These are phyloP conservation scores for Brachystomella parvula DNA, from an alignment of 1,140 invertebrate genomes.

Conservation along the genomic window DNA sequence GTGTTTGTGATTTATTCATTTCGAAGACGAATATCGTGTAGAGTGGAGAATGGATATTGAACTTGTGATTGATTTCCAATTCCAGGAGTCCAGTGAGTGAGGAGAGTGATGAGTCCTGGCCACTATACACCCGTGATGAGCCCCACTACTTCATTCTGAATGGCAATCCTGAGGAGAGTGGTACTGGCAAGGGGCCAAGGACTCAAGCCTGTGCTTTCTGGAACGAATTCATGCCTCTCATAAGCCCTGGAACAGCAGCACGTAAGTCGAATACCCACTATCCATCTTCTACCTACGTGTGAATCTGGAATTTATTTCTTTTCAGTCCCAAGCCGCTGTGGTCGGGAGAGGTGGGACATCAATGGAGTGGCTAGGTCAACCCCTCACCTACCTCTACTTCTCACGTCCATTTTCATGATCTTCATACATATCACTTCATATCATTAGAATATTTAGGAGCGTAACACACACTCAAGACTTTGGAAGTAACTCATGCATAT, in stretches of 20 bases:
- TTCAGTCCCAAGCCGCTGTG: slow-evolving; percentile 18
- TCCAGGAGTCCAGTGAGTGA: slow-evolving; percentile 63
- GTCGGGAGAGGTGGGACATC: slow-evolving; percentile 5
- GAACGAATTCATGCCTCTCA: slow-evolving; percentile 84
- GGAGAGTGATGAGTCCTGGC: slow-evolving; percentile 71
- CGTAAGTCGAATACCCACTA: slow-evolving; percentile 21
- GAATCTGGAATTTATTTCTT: slow-evolving; percentile 13
- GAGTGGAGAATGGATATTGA: not conserved
- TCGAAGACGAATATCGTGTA: not conserved
- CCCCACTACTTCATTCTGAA: slow-evolving; percentile 84
- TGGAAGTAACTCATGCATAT: too few relatives aligned
- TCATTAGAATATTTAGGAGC: too few relatives aligned
- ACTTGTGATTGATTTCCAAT: not conserved
- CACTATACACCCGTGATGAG: slow-evolving; percentile 70
- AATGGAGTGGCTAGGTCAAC: not conserved
- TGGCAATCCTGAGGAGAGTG: slow-evolving; percentile 61
- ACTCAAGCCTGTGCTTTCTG: slow-evolving; percentile 87
- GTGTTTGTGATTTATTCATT: not conserved
- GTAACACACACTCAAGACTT: too few relatives aligned
- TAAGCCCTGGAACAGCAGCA: slow-evolving; percentile 46
- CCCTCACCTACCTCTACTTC: not conserved
- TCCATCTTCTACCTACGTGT: not conserved
- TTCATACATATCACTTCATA: too few relatives aligned
- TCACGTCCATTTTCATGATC: not conserved
- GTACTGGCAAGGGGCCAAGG: slow-evolving; percentile 62